phyloP scores from a whole-genome alignment of 2,888 invertebrate species.

The Alcis repandata region DNA sequence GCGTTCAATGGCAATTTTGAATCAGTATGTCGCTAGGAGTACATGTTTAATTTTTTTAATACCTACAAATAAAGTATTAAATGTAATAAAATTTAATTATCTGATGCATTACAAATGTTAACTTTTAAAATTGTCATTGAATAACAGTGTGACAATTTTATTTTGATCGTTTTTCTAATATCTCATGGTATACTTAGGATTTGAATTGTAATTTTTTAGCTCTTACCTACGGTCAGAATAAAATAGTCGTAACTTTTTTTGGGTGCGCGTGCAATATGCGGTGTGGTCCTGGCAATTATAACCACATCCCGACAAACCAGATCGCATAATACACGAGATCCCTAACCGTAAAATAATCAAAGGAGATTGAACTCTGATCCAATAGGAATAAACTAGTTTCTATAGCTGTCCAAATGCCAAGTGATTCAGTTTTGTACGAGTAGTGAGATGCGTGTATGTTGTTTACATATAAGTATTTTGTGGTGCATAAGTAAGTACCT shows the following conservation, averaged over 20 bases:
- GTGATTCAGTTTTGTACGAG: slow-evolving; percentile 62
- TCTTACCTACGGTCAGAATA: neutral
- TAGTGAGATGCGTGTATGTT: slow-evolving; percentile 60
- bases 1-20: slow-evolving; percentile 39
- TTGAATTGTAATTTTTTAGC: neutral
- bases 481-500: slow-evolving; percentile 72
- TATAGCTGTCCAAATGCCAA: slow-evolving; percentile 43
- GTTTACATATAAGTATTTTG: slow-evolving; percentile 58
- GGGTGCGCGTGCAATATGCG: neutral
- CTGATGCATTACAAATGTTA: neutral
- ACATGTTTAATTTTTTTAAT: neutral
- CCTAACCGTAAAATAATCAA: slow-evolving; percentile 24
- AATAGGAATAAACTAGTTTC: slow-evolving; percentile 35
- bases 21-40: neutral
- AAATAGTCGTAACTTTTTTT: neutral
- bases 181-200: neutral
- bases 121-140: slow-evolving; percentile 40
- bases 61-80: neutral
- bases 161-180: slow-evolving; percentile 9
- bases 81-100: neutral
- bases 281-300: neutral
- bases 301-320: neutral
- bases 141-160: slow-evolving; percentile 20
- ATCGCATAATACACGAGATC: neutral
- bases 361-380: slow-evolving; percentile 32